Evolutionary conservation across 2,888 invertebrate genomes (phyloP), one percentile per base, ranked within the genome.

Genomic region (Cheilosia urbana): DNA sequence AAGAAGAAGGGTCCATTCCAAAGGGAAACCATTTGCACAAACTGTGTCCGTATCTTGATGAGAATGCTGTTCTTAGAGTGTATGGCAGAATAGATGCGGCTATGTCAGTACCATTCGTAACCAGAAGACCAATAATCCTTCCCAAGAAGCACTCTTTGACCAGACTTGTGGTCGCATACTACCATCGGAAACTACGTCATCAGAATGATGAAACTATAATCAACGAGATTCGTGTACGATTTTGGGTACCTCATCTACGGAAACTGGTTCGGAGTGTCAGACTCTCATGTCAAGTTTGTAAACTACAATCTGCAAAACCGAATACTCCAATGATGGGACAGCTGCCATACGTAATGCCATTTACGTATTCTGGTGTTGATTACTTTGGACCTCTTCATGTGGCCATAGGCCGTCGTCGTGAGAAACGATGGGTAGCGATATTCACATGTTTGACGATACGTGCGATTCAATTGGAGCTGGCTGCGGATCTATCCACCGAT

Each of bases 81-180:
- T n/a, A n/a, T n/a, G n/a, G n/a, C n/a, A n/a, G n/a, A n/a, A n/a
- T n/a, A n/a, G n/a, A 55, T 55, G 55, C 55, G 0, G 55, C 55
- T n/a, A 34, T 17, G 6, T 17, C 34, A 2, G 34, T 55, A 9
- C 55, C 55, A 30, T 17, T 55, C n/a, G 37, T 37, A 19, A 58
- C 47, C 9, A 87, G 77, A 45, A 53, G 75, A 11, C 75, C 82
- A 4, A 79, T 87, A 68, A 78, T 87, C 51, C 37, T 87, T 5
- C 78, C 73, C 13, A 62, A 51, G 49, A 58, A 60, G 17, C 87
- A 87, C 60, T 37, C 34, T 13, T 40, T 81, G 17, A 82, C 73
- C 24, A 45, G 47, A 45, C 55, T 81, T 6, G 21, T 81, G 27
- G 58, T 55, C 19, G 63, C 68, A 2, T 75, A 62, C 55, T 78